Evolutionary conservation across 2,113 vertebrate species (phyloP).

Genomic region (Aegithalos caudatus): DNA sequence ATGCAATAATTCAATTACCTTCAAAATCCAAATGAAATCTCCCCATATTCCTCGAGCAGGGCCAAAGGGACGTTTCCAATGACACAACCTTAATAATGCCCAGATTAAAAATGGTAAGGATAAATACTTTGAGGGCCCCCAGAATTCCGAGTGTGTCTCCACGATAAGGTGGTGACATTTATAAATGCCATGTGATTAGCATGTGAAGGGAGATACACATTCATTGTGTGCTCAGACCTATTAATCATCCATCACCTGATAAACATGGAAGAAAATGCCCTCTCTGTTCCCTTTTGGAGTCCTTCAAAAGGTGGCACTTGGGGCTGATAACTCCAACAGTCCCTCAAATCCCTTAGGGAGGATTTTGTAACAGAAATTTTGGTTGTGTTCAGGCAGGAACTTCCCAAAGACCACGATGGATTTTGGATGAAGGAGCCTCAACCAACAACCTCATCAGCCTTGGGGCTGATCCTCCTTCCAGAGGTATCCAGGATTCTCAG

Average conservation of each 20-base stretch:
- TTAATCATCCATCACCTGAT: constrained; percentile 58
- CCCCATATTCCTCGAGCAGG: background rate
- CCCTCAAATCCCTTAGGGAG: background rate
- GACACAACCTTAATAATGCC: background rate
- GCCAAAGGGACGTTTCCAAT: background rate
- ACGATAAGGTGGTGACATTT: constrained; percentile 71
- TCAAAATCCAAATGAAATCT: constrained; percentile 48
- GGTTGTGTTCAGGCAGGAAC: background rate
- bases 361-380: background rate
- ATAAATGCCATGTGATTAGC: constrained; percentile 71
- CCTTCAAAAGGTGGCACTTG: background rate
- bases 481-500: background rate
- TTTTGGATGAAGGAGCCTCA: background rate
- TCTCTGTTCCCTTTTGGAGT: background rate
- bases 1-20: constrained; percentile 11
- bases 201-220: constrained; percentile 62
- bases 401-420: background rate
- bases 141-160: constrained; percentile 46
- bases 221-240: constrained; percentile 41
- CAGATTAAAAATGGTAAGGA: background rate
- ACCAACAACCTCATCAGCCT: fast-evolving
- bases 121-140: constrained; percentile 9
- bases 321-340: background rate
- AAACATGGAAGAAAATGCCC: constrained; percentile 27
- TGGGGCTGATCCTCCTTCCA: background rate